phyloP scores from a whole-genome alignment of 2,113 vertebrate genomes.

The Bujurquina vittata region DNA sequence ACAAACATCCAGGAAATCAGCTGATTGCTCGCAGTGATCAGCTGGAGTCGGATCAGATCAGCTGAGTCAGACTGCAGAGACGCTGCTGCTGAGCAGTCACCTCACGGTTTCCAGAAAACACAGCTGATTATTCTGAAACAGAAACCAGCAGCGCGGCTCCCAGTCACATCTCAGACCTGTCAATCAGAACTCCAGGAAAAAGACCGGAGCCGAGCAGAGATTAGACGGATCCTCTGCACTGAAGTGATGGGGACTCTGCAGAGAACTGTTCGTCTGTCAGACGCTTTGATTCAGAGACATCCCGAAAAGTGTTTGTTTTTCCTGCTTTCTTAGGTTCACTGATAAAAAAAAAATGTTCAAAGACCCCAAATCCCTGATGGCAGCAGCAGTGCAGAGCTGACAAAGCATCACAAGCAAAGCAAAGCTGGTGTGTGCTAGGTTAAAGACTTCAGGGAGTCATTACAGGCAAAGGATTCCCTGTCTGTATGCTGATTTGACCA shows the following conservation, averaged over 20 bases:
- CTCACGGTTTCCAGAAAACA: not conserved
- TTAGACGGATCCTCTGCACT: not conserved
- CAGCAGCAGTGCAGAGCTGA: not conserved
- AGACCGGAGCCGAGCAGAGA: not conserved
- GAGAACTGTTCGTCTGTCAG: not conserved
- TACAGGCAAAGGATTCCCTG: not conserved
- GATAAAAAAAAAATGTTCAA: not conserved
- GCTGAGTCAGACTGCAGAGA: slow-evolving; percentile 14
- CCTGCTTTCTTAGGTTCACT: not conserved
- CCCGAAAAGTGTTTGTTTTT: not conserved
- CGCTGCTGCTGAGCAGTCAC: not conserved
- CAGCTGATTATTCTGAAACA: slow-evolving; percentile 2
- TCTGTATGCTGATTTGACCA: not conserved
- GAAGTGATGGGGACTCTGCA: not conserved
- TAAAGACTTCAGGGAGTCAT: not conserved
- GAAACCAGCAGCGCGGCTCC: not conserved
- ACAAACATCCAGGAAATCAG: not conserved
- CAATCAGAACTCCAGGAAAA: not conserved
- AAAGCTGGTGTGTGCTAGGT: not conserved
- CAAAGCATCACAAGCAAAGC: not conserved
- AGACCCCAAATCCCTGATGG: not conserved
- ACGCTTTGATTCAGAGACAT: not conserved
- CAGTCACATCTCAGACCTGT: not conserved
- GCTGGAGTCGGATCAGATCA: not conserved
- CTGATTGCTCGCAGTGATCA: not conserved